These are phyloP conservation scores for Tridacna crocea DNA, from an alignment of 2,888 invertebrate genomes.

Conservation along the genomic window DNA sequence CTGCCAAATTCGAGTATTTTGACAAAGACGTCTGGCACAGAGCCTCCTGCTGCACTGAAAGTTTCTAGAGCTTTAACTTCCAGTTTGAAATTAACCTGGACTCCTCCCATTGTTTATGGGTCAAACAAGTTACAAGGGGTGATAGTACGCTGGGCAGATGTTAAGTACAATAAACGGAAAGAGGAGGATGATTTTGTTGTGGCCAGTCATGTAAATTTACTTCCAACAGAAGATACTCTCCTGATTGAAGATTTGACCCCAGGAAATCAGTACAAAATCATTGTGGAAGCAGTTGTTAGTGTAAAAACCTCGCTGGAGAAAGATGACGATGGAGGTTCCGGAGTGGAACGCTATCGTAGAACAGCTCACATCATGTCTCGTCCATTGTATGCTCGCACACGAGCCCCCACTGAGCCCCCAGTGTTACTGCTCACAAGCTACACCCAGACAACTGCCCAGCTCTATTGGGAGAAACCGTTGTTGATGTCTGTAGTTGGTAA, in stretches of 20 bases:
- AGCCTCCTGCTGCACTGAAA: constrained; percentile 78
- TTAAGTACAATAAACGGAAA: constrained; percentile 67
- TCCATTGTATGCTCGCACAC: constrained; percentile 80
- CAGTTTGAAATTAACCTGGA: constrained; percentile 81
- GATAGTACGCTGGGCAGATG: constrained; percentile 82
- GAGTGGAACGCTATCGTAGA: constrained; percentile 78
- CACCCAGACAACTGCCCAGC: constrained; percentile 79
- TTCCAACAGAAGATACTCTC: constrained; percentile 77
- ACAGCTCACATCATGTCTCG: constrained; percentile 82
- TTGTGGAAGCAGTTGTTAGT: constrained; percentile 83
- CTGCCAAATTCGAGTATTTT: constrained; percentile 81
- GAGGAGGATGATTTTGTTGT: constrained; percentile 76
- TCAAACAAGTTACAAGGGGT: constrained; percentile 82
- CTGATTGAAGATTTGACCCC: constrained; percentile 79
- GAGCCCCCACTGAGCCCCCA: constrained; percentile 83
- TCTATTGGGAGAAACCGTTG: constrained; percentile 84
- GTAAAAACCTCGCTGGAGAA: constrained; percentile 81
- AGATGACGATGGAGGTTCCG: constrained; percentile 72
- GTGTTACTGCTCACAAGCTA: constrained; percentile 79
- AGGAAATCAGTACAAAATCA: constrained; percentile 82
- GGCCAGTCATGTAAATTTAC: constrained; percentile 79
- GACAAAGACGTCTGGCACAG: constrained; percentile 83
- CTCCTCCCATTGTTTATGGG: constrained; percentile 82
- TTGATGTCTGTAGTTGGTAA: constrained; percentile 80
- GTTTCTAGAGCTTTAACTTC: constrained; percentile 75